Evolutionary conservation across 1,140 invertebrate genomes (phyloP).

Genomic region (Trachymyrmex septentrionalis): DNA sequence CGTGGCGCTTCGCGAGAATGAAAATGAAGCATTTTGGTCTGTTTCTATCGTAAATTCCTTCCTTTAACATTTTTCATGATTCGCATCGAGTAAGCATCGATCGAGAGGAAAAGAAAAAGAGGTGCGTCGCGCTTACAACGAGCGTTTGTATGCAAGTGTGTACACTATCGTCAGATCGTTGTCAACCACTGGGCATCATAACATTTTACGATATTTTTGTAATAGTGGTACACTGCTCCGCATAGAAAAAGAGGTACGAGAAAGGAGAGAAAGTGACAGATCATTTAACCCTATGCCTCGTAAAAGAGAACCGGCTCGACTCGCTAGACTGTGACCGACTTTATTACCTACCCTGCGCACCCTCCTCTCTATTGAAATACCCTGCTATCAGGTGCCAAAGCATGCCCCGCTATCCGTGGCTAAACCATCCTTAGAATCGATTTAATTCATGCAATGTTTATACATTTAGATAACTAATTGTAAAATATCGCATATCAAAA

Average conservation of each 20-base stretch:
- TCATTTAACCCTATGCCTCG: slow-evolving; percentile 80
- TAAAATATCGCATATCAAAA: not conserved
- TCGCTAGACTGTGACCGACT: slow-evolving; percentile 78
- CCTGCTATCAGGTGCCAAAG: slow-evolving; percentile 28
- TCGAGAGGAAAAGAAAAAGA: slow-evolving; percentile 1
- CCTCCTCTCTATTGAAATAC: slow-evolving; percentile 28
- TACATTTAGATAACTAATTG: not conserved
- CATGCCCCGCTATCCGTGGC: not conserved
- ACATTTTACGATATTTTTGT: slow-evolving; percentile 76
- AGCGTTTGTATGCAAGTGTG: not conserved
- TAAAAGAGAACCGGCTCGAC: slow-evolving; percentile 75
- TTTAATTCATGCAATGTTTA: not conserved
- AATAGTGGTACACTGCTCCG: slow-evolving; percentile 51
- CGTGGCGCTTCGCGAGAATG: slow-evolving; percentile 39
- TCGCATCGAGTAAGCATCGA: slow-evolving; percentile 22
- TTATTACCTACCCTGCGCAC: slow-evolving; percentile 66
- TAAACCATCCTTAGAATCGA: not conserved
- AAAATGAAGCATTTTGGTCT: slow-evolving; percentile 54
- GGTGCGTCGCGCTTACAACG: not conserved
- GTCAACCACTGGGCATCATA: slow-evolving; percentile 44
- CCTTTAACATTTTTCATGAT: slow-evolving; percentile 2
- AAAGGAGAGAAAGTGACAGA: slow-evolving; percentile 79
- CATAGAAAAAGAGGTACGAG: slow-evolving; percentile 64
- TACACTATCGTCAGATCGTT: not conserved
- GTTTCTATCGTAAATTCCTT: slow-evolving; percentile 42